These are phyloP conservation scores for Pteropus rufus DNA, from an alignment of 2,797 vertebrate species.

Conservation along the genomic window DNA sequence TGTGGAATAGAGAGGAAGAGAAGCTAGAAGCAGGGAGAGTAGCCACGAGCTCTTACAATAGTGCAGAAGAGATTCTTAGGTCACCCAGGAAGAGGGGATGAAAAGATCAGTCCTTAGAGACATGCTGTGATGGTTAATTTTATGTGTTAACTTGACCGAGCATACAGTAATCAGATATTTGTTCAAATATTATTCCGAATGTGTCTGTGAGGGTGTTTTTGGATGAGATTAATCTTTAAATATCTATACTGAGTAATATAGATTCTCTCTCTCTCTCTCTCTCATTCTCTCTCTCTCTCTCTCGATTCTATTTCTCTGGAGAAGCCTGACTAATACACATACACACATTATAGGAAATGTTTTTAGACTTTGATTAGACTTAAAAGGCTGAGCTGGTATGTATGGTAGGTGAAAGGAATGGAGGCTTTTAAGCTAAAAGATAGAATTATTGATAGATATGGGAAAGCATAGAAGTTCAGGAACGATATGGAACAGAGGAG, in stretches of 20 bases:
- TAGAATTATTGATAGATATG: neutral
- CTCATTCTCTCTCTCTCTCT: too few relatives aligned
- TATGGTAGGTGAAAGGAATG: neutral
- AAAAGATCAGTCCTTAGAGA: neutral
- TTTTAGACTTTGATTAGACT: conserved; percentile 1
- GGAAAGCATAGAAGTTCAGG: neutral
- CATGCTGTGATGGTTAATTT: neutral
- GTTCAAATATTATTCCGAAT: neutral
- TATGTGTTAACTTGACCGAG: neutral
- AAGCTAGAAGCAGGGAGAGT: neutral
- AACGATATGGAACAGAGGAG: neutral
- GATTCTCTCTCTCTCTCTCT: too few relatives aligned
- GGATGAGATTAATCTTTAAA: neutral
- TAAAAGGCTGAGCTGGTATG: neutral
- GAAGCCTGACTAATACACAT: neutral
- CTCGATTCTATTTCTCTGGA: neutral
- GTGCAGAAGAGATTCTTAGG: neutral
- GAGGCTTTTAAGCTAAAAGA: neutral
- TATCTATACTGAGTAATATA: neutral
- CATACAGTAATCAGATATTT: neutral
- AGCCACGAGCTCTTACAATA: neutral
- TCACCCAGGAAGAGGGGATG: neutral
- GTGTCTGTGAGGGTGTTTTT: neutral
- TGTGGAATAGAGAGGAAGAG: neutral
- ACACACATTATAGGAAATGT: neutral